phyloP scores from a whole-genome alignment of 2,797 vertebrate species.

The Rhynchonycteris naso region DNA sequence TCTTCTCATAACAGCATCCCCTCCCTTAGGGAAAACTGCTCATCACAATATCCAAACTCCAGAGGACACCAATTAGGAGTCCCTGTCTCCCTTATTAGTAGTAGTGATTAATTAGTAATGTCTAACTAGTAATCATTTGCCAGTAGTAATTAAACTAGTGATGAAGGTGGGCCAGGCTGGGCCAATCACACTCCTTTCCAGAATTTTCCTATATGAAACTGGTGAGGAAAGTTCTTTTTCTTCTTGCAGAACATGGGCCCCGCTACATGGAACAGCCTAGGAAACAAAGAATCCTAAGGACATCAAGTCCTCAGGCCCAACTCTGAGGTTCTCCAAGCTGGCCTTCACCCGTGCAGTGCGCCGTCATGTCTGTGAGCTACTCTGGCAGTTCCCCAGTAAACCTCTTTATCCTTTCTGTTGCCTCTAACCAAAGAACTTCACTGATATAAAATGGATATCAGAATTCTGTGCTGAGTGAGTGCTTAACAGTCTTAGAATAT shows the following conservation, averaged over 20 bases:
- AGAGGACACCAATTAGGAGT: neutral
- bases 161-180: neutral
- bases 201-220: neutral
- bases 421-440: neutral
- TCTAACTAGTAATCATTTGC: too few species aligned
- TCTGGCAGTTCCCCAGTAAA: neutral
- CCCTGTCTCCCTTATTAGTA: neutral
- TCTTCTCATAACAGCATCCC: neutral
- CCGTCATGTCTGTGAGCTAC: neutral
- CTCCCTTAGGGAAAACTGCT: slow-evolving; percentile 26
- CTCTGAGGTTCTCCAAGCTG: neutral
- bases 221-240: neutral
- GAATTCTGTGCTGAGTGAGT: neutral
- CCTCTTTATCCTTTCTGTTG: neutral
- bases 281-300: neutral
- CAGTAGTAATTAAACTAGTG: neutral
- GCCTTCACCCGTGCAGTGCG: neutral
- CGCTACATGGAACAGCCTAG: neutral
- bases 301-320: neutral
- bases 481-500: neutral
- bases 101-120: neutral
- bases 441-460: neutral
- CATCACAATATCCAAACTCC: neutral
- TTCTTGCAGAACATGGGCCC: neutral
- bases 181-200: neutral